These are phyloP conservation scores for Bombus breviceps DNA, from an alignment of 1,140 invertebrate genomes.

Conservation along the genomic window DNA sequence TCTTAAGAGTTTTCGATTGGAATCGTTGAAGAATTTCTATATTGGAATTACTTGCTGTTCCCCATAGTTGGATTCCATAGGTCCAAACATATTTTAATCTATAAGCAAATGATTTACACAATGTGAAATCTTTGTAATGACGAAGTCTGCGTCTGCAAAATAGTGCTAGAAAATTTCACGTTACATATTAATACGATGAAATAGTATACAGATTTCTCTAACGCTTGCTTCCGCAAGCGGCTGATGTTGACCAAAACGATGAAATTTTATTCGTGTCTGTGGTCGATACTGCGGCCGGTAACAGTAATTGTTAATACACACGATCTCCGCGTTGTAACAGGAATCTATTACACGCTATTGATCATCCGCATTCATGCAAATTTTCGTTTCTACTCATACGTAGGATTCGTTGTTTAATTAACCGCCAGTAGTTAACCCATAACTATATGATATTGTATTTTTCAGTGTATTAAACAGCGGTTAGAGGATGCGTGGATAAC, in stretches of 20 bases:
- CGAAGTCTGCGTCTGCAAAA: not conserved
- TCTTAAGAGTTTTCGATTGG: too few species aligned
- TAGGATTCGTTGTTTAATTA: conserved; percentile 20
- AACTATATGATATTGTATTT: not conserved
- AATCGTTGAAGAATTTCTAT: too few species aligned
- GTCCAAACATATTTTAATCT: too few species aligned
- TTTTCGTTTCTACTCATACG: not conserved
- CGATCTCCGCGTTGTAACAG: not conserved
- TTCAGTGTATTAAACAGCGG: not conserved
- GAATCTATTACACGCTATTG: not conserved
- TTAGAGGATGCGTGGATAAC: not conserved
- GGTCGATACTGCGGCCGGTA: not conserved
- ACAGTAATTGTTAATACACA: conserved; percentile 14
- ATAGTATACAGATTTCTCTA: not conserved
- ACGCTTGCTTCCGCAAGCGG: not conserved
- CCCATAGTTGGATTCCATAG: too few species aligned
- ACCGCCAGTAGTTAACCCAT: not conserved
- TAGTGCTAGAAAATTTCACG: too few species aligned
- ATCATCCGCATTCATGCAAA: not conserved
- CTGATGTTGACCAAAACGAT: not conserved
- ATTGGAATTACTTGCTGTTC: too few species aligned
- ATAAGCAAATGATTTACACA: not conserved
- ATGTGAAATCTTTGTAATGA: not conserved
- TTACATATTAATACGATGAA: not conserved
- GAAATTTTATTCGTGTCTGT: conserved; percentile 22